Conservation (phyloP, 2,113 vertebrate genomes). For the Vireo altiloquus region DNA sequence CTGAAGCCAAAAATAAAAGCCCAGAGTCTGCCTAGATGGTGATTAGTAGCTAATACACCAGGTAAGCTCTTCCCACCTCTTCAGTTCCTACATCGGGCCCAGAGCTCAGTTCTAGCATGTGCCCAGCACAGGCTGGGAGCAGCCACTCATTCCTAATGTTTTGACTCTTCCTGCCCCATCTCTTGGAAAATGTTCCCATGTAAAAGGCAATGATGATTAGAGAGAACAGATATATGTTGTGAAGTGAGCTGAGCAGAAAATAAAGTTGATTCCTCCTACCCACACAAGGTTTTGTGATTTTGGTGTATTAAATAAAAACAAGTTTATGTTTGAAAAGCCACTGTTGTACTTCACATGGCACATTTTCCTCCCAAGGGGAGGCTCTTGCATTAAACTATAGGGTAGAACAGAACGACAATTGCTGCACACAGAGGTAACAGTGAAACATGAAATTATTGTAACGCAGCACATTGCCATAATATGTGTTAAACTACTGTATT, state of each 20-base stretch:
- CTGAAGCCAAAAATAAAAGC: neutral
- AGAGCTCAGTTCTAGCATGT: accelerated
- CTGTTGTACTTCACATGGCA: neutral
- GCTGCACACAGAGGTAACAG: neutral
- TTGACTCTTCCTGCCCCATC: neutral
- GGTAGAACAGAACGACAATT: neutral
- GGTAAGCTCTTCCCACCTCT: neutral
- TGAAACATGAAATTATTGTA: neutral
- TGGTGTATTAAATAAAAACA: neutral
- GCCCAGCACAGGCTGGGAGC: neutral
- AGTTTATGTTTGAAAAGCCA: neutral
- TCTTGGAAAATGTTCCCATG: neutral
- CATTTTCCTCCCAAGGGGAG: neutral
- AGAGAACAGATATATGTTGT: neutral
- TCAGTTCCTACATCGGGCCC: neutral
- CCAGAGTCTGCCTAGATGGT: neutral
- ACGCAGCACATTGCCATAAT: neutral
- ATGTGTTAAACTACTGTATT: neutral
- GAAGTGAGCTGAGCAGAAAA: neutral
- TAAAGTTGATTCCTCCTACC: neutral
- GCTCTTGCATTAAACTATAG: neutral
- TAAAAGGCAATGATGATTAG: neutral
- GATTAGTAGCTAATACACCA: neutral
- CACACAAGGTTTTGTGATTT: neutral
- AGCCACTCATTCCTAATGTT: neutral